A percentile compares a stretch with the other conserved stretches of the same genome.
These are phyloP conservation scores for Pseudoips prasinana DNA, from an alignment of 2,888 invertebrate genomes.

Conservation along the genomic window DNA sequence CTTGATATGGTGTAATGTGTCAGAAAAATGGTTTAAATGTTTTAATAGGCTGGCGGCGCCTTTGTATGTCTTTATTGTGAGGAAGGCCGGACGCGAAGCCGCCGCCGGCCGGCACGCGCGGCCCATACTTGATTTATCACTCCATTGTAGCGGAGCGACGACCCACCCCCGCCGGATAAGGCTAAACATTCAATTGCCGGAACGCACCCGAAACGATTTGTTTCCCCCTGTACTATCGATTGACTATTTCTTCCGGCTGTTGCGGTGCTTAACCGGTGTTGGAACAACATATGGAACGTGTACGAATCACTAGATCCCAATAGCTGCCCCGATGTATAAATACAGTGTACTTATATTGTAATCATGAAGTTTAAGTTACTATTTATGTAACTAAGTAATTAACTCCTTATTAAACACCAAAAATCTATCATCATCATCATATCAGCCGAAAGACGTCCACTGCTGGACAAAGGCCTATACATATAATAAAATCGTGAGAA, in stretches of 20 bases:
- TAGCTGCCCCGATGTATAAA: no score
- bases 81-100: constrained; percentile 50
- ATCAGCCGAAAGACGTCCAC: no score
- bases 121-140: constrained; percentile 80
- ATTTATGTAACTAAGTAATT: no score
- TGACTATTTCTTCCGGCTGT: constrained; percentile 57
- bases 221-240: constrained; percentile 67
- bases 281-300: constrained; percentile 9
- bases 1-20: constrained; percentile 17
- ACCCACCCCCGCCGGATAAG: constrained; percentile 74
- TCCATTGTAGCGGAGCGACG: constrained; percentile 75
- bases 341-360: no score
- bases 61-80: constrained; percentile 59
- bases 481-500: no score
- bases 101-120: constrained; percentile 64
- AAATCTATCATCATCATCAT: no score
- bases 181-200: constrained; percentile 79
- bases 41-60: constrained; percentile 48
- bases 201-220: constrained; percentile 75
- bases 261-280: constrained; percentile 37
- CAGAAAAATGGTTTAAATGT: constrained; percentile 27
- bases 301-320: no score
- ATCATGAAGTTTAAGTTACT: no score
- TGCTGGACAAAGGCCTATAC: no score
- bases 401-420: no score